Evolutionary conservation across 2,888 invertebrate genomes (phyloP), one percentile per base, ranked within the genome.

Genomic region (Trimorus sp.): DNA sequence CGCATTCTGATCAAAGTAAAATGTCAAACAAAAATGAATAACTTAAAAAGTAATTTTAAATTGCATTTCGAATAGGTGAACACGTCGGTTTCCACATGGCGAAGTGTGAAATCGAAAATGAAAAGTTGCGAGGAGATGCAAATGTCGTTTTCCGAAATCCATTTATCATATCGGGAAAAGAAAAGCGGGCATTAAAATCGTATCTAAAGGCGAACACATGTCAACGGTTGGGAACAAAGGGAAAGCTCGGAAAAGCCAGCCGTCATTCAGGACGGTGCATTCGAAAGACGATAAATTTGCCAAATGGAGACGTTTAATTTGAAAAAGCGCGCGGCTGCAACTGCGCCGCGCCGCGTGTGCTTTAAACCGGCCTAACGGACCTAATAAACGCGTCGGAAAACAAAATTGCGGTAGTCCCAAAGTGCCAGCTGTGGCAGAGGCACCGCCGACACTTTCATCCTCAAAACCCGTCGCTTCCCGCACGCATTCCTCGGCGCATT

Each of bases 391-490:
- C 66, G 66, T 78, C 48, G 40, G 53, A 36, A 59, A 65, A 63
- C 40, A 51, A 54, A 78, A 71, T 71, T 71, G 70, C 49, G 66
- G 71, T 78, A 78, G 78, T 78, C 71, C 78, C 70, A 70, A 78
- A 78, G 65, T 78, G 58, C 65, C 78, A 78, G 78, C 78, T 78
- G 78, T 71, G 66, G 63, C 78, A 78, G 71, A 71, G 71, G 78
- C 66, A 71, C 26, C 49, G 63, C 58, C 62, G 37, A 63, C 70
- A 16, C 58, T 77, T 70, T 63, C 51, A 77, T 77, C 65, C 63
- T 65, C 16, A 49, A 70, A 77, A 70, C 53, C 62, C 14, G 58
- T 58, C 54, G n/a, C 37, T 15, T 15, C 42, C 62, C 54, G 49
- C 54, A 38, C 49, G 60, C 68, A 76, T 76, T 69, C 65, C 58